Conservation (phyloP, 2,113 vertebrate genomes). For the Rhodinocichla rosea region DNA sequence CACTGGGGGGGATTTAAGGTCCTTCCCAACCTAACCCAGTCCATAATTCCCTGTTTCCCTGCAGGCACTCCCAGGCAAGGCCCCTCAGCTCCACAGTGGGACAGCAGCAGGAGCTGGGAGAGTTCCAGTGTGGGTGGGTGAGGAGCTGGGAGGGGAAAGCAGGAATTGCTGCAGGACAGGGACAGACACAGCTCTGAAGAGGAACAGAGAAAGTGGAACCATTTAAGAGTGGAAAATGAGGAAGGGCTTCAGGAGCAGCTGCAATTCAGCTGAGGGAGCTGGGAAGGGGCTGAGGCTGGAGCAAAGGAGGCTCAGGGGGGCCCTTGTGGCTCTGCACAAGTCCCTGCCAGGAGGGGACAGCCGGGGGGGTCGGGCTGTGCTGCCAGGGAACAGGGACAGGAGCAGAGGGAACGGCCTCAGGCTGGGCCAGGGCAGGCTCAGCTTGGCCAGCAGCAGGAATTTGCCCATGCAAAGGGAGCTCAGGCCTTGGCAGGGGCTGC, state of each 20-base stretch:
- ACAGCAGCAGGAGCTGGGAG: background rate
- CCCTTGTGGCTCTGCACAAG: background rate
- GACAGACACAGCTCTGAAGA: background rate
- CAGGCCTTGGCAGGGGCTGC: background rate
- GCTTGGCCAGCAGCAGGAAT: background rate
- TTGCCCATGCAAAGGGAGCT: background rate
- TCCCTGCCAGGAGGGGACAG: background rate
- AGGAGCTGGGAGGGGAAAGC: background rate
- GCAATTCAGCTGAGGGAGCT: background rate
- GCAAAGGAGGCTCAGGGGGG: background rate
- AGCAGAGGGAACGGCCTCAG: background rate
- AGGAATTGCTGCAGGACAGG: background rate
- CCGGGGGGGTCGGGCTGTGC: background rate
- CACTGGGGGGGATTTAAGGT: accelerated
- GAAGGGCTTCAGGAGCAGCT: background rate
- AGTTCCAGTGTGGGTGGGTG: background rate
- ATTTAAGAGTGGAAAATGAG: background rate
- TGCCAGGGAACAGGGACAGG: background rate
- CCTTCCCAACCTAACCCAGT: background rate
- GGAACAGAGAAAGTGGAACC: background rate
- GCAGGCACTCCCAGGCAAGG: background rate
- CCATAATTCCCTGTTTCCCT: background rate
- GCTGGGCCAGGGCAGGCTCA: background rate
- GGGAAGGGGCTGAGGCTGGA: background rate
- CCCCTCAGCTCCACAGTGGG: background rate